Base-by-base conservation (phyloP, 2,797 vertebrate species). In the Cephalopachus bancanus region DNA sequence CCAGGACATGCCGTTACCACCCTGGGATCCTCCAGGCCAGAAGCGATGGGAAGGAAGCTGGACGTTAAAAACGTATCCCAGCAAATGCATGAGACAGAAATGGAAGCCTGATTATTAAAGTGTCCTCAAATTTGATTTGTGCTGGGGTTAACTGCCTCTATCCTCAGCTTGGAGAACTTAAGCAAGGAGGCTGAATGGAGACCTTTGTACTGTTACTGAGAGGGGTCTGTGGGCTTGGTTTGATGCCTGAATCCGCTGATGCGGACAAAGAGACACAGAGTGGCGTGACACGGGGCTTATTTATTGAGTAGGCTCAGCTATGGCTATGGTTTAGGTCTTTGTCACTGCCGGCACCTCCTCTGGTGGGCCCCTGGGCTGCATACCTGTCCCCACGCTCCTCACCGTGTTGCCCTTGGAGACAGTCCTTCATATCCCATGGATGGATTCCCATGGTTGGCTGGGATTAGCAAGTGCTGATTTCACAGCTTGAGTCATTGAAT, bases 211-310 rank as follows among this genome's bases (percentile, higher is more conserved):
- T 95, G 93, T 87, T 94, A 89, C 95, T 26, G 53, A 95, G 96
- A 88, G 83, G 94, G 95, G 88, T 83, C 91, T 97, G 97, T 78
- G 98, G 97, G 24, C 97, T 98, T 98, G 98, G 97, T 93, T 76
- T 0, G 3, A 19, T 64, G 98, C 98, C 98, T 98, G 97, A 97
- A 96, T 97, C 97, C 95, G 97, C 98, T 98, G 76, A 94, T 4
- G 64, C 92, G 94, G 97, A 97, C 98, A 98, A 97, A 97, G 75
- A 95, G 95, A 97, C 97, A 93, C 95, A 75, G 6, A 92, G 98
- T 60, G 69, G 60, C 26, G 75, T 16, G 79, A 89, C 87, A 90
- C 15, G 60, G 1, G 3, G 84, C 97, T 98, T 98, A 91, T 98
- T 98, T 97, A 95, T 94, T 26, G 0, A 97, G 96, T 37, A 72